Evolutionary conservation across 2,113 vertebrate genomes (phyloP), one percentile per base, ranked within the genome.

Genomic region (Crotalus helleri): DNA sequence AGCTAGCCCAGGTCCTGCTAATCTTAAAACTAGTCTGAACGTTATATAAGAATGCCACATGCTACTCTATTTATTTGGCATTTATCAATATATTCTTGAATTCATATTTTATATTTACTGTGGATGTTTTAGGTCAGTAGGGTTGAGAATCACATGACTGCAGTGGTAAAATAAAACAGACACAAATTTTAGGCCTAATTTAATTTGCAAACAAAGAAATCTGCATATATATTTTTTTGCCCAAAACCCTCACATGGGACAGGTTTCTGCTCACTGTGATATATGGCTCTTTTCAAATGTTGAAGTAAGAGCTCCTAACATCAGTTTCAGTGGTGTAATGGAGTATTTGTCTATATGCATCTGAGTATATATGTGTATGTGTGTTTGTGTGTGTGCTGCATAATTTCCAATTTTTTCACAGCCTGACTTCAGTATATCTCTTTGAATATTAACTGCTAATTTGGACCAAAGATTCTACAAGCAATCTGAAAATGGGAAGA

Each of bases 401-500:
- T 44, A 58, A 58, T 0, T 4, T 58, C 46, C 26, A n/a, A 94
- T 2, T 13, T 53, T 94, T 94, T 95, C 93, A 9, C 3, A 92
- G 15, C 59, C 23, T 29, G 12, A 3, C 33, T 86, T 94, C 96
- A 96, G 94, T 88, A 93, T 5, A 94, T 88, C 23, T 15, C 49
- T 1, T 24, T 55, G 58, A 24, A 94, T 94, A 89, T 87, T 93
- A 85, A 46, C 94, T 96, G 53, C 1, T 33, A 87, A 91, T 89
- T 49, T 89, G 51, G 89, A 61, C 57, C 26, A n/a, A 92, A 95
- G 95, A 58, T 39, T 92, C 90, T 29, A 57, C 94, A 59, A 91
- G 64, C 46, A 69, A 90, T 85, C 54, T 94, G 54, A 91, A 95
- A 95, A 96, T 92, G 21, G n/a, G 51, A 94, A 88, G 91, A 89